These are phyloP conservation scores for Sphecodes monilicornis DNA, from an alignment of 2,888 invertebrate species.

Conservation along the genomic window DNA sequence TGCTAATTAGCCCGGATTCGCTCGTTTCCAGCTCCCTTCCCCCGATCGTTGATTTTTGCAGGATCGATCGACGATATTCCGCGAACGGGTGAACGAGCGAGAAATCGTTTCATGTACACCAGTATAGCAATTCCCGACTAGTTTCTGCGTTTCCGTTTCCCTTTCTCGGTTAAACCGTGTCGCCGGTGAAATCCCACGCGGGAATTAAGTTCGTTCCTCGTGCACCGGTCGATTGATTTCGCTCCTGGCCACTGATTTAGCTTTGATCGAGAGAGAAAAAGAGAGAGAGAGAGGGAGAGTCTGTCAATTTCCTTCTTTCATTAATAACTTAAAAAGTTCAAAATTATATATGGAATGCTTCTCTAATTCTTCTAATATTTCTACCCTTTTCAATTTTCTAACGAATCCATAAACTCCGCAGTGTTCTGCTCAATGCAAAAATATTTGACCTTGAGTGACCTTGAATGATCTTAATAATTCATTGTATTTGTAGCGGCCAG, in stretches of 20 bases:
- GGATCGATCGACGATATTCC: background rate
- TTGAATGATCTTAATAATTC: too few species aligned
- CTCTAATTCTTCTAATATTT: too few species aligned
- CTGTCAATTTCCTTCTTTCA: too few species aligned
- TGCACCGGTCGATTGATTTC: conserved; percentile 16
- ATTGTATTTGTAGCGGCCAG: too few species aligned
- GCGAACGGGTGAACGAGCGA: background rate
- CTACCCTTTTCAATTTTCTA: too few species aligned
- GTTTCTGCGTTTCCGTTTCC: background rate
- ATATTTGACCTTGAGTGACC: too few species aligned
- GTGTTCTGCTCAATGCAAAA: too few species aligned
- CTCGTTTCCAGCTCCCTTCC: background rate
- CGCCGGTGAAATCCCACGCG: background rate
- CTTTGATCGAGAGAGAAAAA: conserved; percentile 26
- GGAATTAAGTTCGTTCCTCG: background rate
- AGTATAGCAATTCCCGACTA: background rate
- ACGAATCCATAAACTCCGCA: too few species aligned
- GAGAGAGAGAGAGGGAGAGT: too few species aligned
- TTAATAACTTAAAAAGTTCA: too few species aligned
- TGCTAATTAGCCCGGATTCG: conserved; percentile 32
- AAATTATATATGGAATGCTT: too few species aligned
- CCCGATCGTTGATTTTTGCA: conserved; percentile 5
- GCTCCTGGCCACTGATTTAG: conserved; percentile 27
- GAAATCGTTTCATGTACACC: background rate
- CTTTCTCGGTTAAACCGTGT: background rate